Conservation (phyloP, 64 coral and sea anemone genomes). For the Dendronephthya gigantea region DNA sequence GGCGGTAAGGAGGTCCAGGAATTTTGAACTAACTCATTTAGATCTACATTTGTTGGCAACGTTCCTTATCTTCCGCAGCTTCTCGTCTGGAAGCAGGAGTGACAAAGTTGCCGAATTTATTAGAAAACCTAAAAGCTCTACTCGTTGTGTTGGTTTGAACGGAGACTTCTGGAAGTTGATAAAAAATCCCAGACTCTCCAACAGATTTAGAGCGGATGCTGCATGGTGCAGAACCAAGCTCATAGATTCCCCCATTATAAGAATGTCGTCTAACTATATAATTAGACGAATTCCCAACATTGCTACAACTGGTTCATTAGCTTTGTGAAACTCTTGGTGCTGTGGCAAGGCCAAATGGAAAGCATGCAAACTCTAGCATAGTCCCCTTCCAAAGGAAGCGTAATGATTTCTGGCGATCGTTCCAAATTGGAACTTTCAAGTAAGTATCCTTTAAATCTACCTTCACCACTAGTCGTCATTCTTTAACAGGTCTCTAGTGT, state of each 20-base stretch:
- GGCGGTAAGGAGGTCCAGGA: background rate
- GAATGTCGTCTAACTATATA: background rate
- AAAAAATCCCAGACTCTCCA: background rate
- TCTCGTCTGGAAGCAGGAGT: background rate
- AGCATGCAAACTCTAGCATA: background rate
- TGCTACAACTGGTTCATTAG: too few species aligned
- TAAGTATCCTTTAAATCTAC: too few species aligned
- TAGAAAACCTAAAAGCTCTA: background rate
- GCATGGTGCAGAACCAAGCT: background rate
- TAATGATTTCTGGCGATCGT: too few species aligned
- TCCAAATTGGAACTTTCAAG: too few species aligned
- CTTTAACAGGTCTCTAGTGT: too few species aligned
- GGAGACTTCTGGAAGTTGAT: background rate
- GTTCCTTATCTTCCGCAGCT: conserved; percentile 10
- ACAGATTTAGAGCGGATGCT: background rate
- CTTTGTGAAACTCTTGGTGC: too few species aligned
- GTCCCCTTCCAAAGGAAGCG: too few species aligned
- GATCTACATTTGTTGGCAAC: background rate
- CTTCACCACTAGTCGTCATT: too few species aligned
- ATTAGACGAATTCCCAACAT: too few species aligned
- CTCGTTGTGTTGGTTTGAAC: background rate
- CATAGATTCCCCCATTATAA: background rate
- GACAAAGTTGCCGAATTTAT: conserved; percentile 14
- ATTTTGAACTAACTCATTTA: too few species aligned
- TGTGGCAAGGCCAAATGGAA: too few species aligned